Percentiles rank a stretch among this genome's conserved stretches.
Evolutionary conservation across 2,797 vertebrate genomes (phyloP).

Genomic region (Ispidina picta): DNA sequence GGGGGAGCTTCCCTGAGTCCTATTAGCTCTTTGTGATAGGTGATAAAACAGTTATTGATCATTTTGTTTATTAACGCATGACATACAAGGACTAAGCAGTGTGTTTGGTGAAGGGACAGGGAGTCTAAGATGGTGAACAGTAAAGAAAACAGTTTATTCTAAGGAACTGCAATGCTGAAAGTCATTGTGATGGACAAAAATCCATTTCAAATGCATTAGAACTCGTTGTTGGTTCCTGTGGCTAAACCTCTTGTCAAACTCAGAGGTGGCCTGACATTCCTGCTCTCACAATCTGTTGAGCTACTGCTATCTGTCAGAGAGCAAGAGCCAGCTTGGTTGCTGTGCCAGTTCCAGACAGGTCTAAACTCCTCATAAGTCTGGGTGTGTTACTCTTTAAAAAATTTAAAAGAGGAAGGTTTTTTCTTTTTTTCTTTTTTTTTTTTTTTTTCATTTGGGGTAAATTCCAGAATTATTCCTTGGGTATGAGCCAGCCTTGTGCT

Average conservation of each 20-base stretch:
- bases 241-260: neutral
- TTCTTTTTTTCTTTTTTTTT: neutral
- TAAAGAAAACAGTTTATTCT: neutral
- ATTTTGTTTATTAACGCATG: neutral
- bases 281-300: neutral
- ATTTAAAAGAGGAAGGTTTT: neutral
- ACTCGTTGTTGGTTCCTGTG: neutral
- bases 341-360: neutral
- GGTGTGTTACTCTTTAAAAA: neutral
- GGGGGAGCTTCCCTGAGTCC: neutral
- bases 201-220: neutral
- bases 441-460: neutral
- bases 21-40: neutral
- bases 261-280: neutral
- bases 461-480: neutral
- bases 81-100: neutral
- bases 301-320: neutral
- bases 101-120: neutral
- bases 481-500: slow-evolving; percentile 3
- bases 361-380: neutral
- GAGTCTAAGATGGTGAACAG: neutral
- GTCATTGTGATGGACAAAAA: neutral
- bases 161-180: neutral
- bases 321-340: neutral
- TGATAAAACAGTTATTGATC: neutral